Percentiles rank a stretch among this genome's conserved stretches.
These are phyloP conservation scores for Diplodus sargus DNA, from an alignment of 2,797 vertebrate species.

Conservation along the genomic window DNA sequence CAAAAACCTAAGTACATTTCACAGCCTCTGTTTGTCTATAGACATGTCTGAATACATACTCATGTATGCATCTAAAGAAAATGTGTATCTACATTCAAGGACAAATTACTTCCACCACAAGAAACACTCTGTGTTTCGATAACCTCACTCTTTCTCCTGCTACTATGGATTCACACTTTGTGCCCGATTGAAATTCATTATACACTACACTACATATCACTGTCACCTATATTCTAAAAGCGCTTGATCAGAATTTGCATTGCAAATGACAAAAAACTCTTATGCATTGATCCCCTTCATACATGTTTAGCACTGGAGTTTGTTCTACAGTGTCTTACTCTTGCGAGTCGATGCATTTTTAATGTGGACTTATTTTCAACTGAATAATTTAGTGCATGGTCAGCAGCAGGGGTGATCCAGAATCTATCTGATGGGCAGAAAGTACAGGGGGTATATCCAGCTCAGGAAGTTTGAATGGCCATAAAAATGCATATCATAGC, in stretches of 20 bases:
- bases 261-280: constrained; percentile 57
- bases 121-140: constrained; percentile 17
- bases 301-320: constrained; percentile 73
- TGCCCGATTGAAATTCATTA: constrained; percentile 21
- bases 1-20: background rate
- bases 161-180: constrained; percentile 45
- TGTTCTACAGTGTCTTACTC: constrained; percentile 80
- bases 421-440: constrained; percentile 71
- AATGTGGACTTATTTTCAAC: constrained; percentile 84
- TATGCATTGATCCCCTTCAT: constrained; percentile 61
- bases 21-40: constrained; percentile 34
- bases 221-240: constrained; percentile 50
- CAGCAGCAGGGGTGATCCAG: constrained; percentile 77
- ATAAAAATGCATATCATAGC: constrained; percentile 50
- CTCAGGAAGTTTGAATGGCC: constrained; percentile 60
- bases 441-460: constrained; percentile 52
- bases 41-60: constrained; percentile 26
- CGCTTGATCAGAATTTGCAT: constrained; percentile 68
- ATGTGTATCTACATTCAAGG: constrained; percentile 42
- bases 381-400: constrained; percentile 86
- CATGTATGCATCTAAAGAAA: constrained; percentile 16
- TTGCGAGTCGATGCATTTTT: constrained; percentile 82
- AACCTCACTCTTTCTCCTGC: constrained; percentile 26
- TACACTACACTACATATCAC: constrained; percentile 40
- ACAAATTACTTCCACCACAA: constrained; percentile 26